Base-by-base conservation (phyloP, 2,888 invertebrate species). In the Operophtera brumata region DNA sequence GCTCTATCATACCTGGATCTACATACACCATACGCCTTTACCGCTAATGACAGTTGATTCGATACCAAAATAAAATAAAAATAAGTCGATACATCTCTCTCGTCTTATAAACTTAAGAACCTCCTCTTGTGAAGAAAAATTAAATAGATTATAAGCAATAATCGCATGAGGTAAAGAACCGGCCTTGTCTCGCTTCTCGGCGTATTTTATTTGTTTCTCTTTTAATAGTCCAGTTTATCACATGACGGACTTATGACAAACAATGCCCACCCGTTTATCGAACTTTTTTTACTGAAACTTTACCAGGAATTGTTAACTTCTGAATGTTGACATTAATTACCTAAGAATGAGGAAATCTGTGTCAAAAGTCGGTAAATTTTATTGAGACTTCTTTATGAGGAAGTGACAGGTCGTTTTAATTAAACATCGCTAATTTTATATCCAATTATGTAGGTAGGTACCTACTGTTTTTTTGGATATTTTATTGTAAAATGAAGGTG, bases 161-260 rank as follows among this genome's bases (percentile, higher is more conserved):
- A 64, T 58, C 65, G 61, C 62, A 14, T 44, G 48, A 64, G 76
- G 72, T 67, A 47, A 67, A 70, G 35, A 66, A 64, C 67, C 75
- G 74, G 51, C 77, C 75, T 77, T 75, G 72, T 42, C 48, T 52
- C 39, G 47, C 46, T 34, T 47, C 54, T 39, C 51, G 46, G 20
- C 42, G 14, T 50, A 46, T 48, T 48, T 61, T 65, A 54, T 58
- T 62, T 59, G 25, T n/a, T 40, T n/a, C n/a, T n/a, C n/a, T n/a
- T n/a, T n/a, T 45, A 53, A 45, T 28, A 56, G 59, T 65, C 64
- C 61, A 61, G 62, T 68, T 62, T 57, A 46, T 50, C 37, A 42
- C 44, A 47, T 61, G 64, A 63, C 57, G 57, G 53, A 59, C 48
- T 48, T 59, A 50, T 54, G 47, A 55, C 53, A 47, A 47, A 54